Evolutionary conservation across 2,888 invertebrate genomes (phyloP), one percentile per base, ranked within the genome.

Genomic region (Epinotia demarniana): DNA sequence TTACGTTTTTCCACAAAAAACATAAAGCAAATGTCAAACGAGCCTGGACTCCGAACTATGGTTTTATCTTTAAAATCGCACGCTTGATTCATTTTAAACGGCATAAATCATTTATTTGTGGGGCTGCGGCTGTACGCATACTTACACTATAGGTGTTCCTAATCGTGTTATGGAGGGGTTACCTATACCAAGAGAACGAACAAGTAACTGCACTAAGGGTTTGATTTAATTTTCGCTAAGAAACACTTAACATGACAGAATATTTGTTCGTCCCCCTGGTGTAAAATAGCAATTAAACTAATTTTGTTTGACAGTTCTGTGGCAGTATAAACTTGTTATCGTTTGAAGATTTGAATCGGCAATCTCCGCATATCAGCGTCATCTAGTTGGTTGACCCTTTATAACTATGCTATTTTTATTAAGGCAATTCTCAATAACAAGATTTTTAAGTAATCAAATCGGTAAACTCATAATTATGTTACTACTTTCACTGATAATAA

Each of bases 61-160:
- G 16, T 16, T 5, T 16, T 49, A 16, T 49, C 5, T 49, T 16
- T 49, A 5, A 49, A 49, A 49, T 2, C 16, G 13, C 49, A 49
- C 16, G 49, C 16, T 5, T 49, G 16, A 49, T 16, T 12, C 1
- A 16, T 4, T 16, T 49, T 3, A 49, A 49, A 6, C 33, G 33
- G 1, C 8, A 55, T 18, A 2, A 18, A 39, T 67, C 19, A n/a
- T 67, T 67, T 19, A 64, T 58, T 46, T 69, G 61, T 60, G 43
- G 49, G 0, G 19, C 58, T 60, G 43, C 39, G 0, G 19, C 58
- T 70, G 63, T 8, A 27, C 43, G 27, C 23, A 62, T 43, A 69
- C n/a, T 64, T 16, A 39, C 64, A 60, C n/a, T 62, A 62, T 63
- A 73, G 68, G 55, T 69, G 73, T 74, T 64, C 63, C 57, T 69